These are phyloP conservation scores for Dolichomitus sp. DNA, from an alignment of 2,888 invertebrate species.

Conservation along the genomic window DNA sequence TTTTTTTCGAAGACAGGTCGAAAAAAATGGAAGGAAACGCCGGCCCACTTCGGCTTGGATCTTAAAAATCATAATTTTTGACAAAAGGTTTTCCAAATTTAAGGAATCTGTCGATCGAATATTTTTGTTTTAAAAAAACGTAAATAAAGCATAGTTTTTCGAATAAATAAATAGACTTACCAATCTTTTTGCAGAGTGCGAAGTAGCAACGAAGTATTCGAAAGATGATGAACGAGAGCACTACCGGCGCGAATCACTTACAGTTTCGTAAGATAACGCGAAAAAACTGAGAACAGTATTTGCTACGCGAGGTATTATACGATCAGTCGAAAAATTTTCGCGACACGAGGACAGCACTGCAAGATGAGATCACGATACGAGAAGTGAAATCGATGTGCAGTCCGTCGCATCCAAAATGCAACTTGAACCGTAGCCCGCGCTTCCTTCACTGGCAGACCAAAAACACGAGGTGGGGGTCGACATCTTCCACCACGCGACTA, in stretches of 20 bases:
- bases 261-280: slow-evolving; percentile 5
- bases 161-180: slow-evolving; percentile 31
- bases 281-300: slow-evolving; percentile 1
- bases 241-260: slow-evolving; percentile 38
- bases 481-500: slow-evolving; percentile 63
- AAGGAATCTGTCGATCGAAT: too few species aligned
- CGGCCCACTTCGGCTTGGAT: too few species aligned
- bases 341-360: slow-evolving; percentile 39
- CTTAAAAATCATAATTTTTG: too few species aligned
- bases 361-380: slow-evolving; percentile 34
- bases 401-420: slow-evolving; percentile 85
- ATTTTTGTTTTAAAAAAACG: too few species aligned
- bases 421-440: slow-evolving; percentile 85
- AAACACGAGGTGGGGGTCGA: slow-evolving; percentile 66
- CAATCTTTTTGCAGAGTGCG: slow-evolving; percentile 16
- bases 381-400: slow-evolving; percentile 82
- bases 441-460: slow-evolving; percentile 73
- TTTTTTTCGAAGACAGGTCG: too few species aligned
- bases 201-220: slow-evolving; percentile 5
- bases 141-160: too few species aligned
- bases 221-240: slow-evolving; percentile 29
- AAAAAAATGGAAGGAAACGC: too few species aligned
- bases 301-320: background rate
- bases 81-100: too few species aligned
- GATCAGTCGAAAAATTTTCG: slow-evolving; percentile 12